These are phyloP conservation scores for Lepidonotus clava DNA, from an alignment of 2,888 invertebrate genomes.

Conservation along the genomic window DNA sequence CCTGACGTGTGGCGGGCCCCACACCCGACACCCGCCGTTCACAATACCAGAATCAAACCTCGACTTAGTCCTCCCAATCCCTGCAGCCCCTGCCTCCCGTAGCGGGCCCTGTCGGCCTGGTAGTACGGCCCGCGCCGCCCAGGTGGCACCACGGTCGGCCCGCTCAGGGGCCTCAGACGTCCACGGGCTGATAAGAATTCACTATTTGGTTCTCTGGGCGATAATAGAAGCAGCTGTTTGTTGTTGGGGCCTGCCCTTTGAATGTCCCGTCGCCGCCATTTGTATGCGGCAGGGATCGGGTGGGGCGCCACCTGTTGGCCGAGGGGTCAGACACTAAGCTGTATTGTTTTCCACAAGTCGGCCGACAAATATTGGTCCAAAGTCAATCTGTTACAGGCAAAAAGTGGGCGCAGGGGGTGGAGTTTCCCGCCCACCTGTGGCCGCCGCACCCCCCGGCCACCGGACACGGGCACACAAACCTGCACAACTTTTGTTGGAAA, in stretches of 20 bases:
- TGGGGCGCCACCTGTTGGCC: background rate
- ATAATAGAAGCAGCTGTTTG: conserved; percentile 38
- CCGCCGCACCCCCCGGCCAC: background rate
- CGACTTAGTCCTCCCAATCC: background rate
- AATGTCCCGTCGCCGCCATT: background rate
- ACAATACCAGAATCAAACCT: background rate
- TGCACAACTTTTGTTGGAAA: background rate
- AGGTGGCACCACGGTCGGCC: background rate
- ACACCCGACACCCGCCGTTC: background rate
- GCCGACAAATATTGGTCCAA: background rate
- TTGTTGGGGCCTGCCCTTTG: too few relatives aligned
- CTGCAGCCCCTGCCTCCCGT: background rate
- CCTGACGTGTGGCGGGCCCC: background rate
- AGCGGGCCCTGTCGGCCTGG: too few relatives aligned
- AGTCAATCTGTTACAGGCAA: conserved; percentile 16
- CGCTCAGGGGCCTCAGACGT: too few relatives aligned
- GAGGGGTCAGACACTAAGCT: background rate
- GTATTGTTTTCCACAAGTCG: conserved; percentile 22
- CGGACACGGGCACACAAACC: background rate
- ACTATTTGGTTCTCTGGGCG: background rate
- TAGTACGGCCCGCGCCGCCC: background rate
- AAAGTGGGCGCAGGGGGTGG: background rate
- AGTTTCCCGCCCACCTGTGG: background rate
- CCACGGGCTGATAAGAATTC: conserved; percentile 13
- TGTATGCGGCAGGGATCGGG: conserved; percentile 6